phyloP scores from a whole-genome alignment of 2,888 invertebrate species.

The Heterodera filipjevi region DNA sequence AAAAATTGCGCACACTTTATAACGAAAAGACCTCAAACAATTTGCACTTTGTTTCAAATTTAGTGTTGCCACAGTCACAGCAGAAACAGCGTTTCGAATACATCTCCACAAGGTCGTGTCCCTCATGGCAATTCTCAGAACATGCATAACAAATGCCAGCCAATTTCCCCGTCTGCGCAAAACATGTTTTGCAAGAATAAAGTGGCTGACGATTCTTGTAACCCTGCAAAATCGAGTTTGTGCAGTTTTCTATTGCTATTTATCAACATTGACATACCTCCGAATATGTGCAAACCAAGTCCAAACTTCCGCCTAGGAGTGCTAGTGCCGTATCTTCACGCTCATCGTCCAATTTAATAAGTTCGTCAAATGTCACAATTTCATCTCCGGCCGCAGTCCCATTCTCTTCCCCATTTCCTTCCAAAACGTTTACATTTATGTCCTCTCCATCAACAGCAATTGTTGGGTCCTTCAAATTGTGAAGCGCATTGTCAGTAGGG shows the following conservation, averaged over 20 bases:
- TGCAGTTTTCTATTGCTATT: too few species aligned
- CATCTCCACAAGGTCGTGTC: constrained; percentile 89
- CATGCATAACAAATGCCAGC: constrained; percentile 72
- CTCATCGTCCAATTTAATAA: constrained; percentile 27
- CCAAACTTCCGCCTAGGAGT: constrained; percentile 35
- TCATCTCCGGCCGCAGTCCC: not conserved
- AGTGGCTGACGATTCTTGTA: constrained; percentile 88
- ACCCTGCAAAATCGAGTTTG: constrained; percentile 72
- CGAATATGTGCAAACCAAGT: constrained; percentile 56
- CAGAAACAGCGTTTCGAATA: constrained; percentile 90
- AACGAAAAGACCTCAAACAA: constrained; percentile 51
- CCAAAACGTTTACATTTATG: not conserved
- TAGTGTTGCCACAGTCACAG: constrained; percentile 74
- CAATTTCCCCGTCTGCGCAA: constrained; percentile 53
- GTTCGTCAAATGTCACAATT: constrained; percentile 28
- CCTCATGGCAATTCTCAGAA: constrained; percentile 89
- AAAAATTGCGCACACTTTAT: not conserved
- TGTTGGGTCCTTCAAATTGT: too few species aligned
- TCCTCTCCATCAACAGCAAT: too few species aligned
- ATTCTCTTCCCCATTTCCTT: not conserved
- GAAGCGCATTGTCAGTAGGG: too few species aligned
- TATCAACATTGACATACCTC: constrained; percentile 45
- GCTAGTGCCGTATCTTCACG: constrained; percentile 33
- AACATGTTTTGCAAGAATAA: constrained; percentile 89
- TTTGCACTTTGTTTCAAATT: constrained; percentile 71